Conservation (phyloP, 2,797 vertebrate species). For the Carduelis carduelis region DNA sequence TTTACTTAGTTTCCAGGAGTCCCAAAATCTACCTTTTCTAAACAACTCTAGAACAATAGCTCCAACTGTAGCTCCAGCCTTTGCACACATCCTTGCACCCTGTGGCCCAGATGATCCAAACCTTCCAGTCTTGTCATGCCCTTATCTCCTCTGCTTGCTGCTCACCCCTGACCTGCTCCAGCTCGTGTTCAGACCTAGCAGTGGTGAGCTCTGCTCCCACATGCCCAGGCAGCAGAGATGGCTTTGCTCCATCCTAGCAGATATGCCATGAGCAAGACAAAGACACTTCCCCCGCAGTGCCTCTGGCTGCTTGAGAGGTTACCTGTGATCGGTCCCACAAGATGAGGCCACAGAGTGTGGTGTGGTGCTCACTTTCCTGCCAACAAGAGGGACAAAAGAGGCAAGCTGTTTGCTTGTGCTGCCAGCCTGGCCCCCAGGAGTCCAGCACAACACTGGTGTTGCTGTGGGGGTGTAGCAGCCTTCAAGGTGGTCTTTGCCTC, state of each 20-base stretch:
- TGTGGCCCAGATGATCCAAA: not conserved
- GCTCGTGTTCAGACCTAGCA: not conserved
- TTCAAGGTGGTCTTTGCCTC: not conserved
- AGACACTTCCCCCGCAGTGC: not conserved
- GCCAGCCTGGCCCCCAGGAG: not conserved
- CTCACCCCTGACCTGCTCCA: not conserved
- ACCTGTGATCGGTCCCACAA: not conserved
- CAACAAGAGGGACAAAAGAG: not conserved
- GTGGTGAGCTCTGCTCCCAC: not conserved
- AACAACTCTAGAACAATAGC: not conserved
- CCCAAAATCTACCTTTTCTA: not conserved
- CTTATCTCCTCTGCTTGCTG: not conserved
- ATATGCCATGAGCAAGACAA: not conserved
- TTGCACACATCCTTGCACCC: not conserved
- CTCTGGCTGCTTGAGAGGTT: not conserved
- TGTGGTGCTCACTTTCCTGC: fast-evolving
- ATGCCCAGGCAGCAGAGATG: not conserved
- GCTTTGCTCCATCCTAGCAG: not conserved
- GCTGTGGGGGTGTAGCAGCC: not conserved
- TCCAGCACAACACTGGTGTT: not conserved
- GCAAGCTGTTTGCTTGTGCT: not conserved
- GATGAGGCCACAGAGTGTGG: fast-evolving
- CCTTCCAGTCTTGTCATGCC: not conserved
- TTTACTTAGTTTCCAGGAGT: not conserved
- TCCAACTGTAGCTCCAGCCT: not conserved